Conservation (phyloP, 1,140 invertebrate genomes). For the Caenorhabditis tropicalis region DNA sequence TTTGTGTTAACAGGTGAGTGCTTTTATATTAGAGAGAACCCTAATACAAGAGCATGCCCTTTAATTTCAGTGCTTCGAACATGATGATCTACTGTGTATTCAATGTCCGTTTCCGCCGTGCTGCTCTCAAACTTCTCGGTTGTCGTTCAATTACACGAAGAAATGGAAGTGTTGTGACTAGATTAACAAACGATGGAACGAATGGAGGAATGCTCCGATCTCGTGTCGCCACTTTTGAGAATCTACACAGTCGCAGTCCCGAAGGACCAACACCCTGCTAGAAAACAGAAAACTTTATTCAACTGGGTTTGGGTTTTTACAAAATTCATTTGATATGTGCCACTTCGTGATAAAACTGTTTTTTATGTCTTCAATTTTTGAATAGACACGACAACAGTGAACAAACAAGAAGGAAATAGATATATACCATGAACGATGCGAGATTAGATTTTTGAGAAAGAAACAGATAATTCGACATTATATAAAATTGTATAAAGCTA, state of each 20-base stretch:
- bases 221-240: not conserved
- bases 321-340: not conserved
- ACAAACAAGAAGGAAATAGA: no score
- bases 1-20: constrained; percentile 70
- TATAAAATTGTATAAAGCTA: not conserved
- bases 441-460: not conserved
- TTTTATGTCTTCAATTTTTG: not conserved
- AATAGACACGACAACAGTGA: no score
- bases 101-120: constrained; percentile 45
- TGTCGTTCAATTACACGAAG: not conserved
- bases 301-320: not conserved
- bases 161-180: not conserved
- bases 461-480: not conserved
- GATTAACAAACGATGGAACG: not conserved
- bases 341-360: not conserved
- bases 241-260: not conserved
- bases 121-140: not conserved
- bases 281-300: not conserved
- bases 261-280: not conserved
- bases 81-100: constrained; percentile 51
- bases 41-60: not conserved
- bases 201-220: constrained; percentile 16
- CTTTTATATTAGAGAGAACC: not conserved
- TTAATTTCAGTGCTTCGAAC: constrained; percentile 47
- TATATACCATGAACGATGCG: no score